phyloP scores from a whole-genome alignment of 1,140 invertebrate genomes.

The Marisa cornuarietis region DNA sequence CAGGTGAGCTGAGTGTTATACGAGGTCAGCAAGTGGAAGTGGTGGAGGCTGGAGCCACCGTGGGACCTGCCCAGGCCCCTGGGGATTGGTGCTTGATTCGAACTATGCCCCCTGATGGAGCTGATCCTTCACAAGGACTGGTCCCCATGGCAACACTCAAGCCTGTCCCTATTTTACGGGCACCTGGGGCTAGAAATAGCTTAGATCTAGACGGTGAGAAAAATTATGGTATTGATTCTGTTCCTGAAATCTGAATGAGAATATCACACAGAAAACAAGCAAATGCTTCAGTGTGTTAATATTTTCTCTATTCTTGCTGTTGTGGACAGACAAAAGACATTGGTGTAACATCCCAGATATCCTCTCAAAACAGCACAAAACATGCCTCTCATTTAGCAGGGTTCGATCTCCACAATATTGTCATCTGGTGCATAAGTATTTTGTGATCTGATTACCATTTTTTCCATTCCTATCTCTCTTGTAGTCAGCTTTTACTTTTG shows the following conservation, averaged over 20 bases:
- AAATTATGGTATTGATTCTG: slow-evolving; percentile 13
- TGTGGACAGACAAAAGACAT: no score
- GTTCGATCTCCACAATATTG: no score
- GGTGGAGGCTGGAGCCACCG: slow-evolving; percentile 74
- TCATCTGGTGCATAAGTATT: no score
- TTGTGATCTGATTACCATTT: no score
- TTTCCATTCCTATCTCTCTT: neutral
- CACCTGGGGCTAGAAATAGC: slow-evolving; percentile 51
- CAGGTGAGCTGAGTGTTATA: slow-evolving; percentile 54
- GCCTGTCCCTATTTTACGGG: slow-evolving; percentile 69
- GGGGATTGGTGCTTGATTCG: slow-evolving; percentile 65
- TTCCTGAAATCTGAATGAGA: slow-evolving; percentile 8
- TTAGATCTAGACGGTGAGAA: slow-evolving; percentile 62
- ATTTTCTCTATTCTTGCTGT: no score
- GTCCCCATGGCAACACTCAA: slow-evolving; percentile 85
- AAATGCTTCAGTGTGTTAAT: no score
- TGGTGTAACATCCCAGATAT: no score
- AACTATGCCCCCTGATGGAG: slow-evolving; percentile 55
- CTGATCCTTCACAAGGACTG: slow-evolving; percentile 74
- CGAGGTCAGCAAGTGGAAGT: slow-evolving; percentile 87
- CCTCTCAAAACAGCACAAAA: no score
- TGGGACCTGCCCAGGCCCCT: slow-evolving; percentile 57
- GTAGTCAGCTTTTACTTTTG: neutral
- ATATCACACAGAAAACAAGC: no score
- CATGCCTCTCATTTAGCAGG: no score